Evolutionary conservation across 1,140 invertebrate species (phyloP).

Genomic region (Plutomurus gul): DNA sequence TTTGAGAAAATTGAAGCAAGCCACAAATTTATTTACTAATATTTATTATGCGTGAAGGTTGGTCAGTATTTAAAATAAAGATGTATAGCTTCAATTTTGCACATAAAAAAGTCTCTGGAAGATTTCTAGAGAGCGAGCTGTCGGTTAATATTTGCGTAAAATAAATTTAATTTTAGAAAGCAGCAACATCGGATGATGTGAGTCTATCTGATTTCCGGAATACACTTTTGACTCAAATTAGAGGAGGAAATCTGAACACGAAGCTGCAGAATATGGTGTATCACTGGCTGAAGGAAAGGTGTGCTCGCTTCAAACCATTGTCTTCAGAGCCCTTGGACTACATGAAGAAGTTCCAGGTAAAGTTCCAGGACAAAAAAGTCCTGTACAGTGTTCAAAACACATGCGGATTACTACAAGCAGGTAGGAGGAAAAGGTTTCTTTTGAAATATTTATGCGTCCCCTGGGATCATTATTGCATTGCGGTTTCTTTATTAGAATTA

Average conservation of each 20-base stretch:
- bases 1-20: too few species aligned
- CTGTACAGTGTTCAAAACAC: too few species aligned
- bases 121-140: too few species aligned
- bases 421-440: not conserved
- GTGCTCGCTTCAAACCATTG: constrained; percentile 41
- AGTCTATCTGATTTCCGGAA: constrained; percentile 76
- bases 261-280: constrained; percentile 80
- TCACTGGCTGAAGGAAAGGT: constrained; percentile 67
- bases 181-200: constrained; percentile 72
- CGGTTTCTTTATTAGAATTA: not conserved
- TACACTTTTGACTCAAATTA: constrained; percentile 72
- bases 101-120: too few species aligned
- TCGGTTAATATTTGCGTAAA: too few species aligned
- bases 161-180: constrained; percentile 69
- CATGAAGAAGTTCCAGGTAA: constrained; percentile 75
- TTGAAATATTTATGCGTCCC: not conserved
- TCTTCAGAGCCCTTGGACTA: constrained; percentile 65
- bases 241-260: constrained; percentile 74
- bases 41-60: too few species aligned
- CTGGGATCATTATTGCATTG: not conserved
- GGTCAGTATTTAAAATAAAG: too few species aligned
- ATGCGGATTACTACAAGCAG: too few species aligned
- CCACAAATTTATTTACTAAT: too few species aligned
- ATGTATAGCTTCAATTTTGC: too few species aligned
- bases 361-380: not conserved